Base-by-base conservation (phyloP, 2,113 vertebrate species). In the Rhinopomastus cyanomelas region DNA sequence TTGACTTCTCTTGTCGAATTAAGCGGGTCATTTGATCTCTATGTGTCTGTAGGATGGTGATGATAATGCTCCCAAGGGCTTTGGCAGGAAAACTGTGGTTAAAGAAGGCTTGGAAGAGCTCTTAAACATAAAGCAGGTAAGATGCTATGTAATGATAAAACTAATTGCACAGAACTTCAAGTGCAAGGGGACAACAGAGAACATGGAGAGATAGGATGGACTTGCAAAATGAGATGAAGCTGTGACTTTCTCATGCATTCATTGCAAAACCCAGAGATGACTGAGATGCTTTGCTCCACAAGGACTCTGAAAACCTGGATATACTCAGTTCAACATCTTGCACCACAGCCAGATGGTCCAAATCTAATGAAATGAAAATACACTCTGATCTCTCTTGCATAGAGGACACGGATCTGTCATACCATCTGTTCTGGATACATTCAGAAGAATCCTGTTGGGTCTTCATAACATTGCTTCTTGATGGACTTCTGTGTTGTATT, bases 281-380 rank as follows among this genome's bases (percentile, higher is more conserved):
- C 16, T 25, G 29, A 52, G 29, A 61, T 27, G 11, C 7, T 84
- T 84, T 78, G 79, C 34, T 49, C 53, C 34, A 55, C 36, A 16
- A 94, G 27, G 23, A 18, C 34, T 71, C 44, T 75, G 34, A 71
- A 5, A 68, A 62, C 26, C 21, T 78, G 29, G 39, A 60, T 86
- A 93, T 89, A 7, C 30, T 67, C 8, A 1, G 37, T 88, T 81
- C 65, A 83, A 60, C 81, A 72, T 81, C 49, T 86, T 13, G 10
- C 25, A 86, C 27, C 32, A 56, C 36, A 78, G 16, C 44, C 69
- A 86, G 86, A 81, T 84, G 69, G 89, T 39, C 19, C 34, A 71
- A 88, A 78, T 44, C 52, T 60, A 84, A 81, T 72, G 44, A 91
- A 81, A 36, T 78, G 61, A 88, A 90, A 84, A 90, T 13, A n/a